Base-by-base conservation (phyloP, 2,113 vertebrate genomes). In the Microtus ochrogaster region DNA sequence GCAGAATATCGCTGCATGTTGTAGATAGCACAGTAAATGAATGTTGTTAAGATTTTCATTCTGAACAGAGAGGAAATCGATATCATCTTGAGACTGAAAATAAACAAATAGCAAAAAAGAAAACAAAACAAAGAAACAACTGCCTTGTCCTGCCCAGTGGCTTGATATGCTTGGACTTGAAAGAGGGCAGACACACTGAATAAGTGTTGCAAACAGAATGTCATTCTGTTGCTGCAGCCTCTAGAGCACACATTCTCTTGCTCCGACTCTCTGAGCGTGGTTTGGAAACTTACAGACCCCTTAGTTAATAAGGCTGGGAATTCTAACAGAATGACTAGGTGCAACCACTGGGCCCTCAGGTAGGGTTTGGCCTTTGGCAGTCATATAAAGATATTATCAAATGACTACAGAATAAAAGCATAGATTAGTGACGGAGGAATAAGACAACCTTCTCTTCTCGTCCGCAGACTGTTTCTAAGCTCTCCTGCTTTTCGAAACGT, bases 401-500 rank as follows among this genome's bases (percentile, higher is more conserved):
- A 70, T 52, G 70, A 88, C 66, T 21, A n/a, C 4, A 70, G 74
- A 90, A 4, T 36, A 52, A 92, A 61, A 61, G 30, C 47, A 92
- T 0, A n/a, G 65, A 66, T 61, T 19, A 87, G 8, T 86, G 84
- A 92, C 22, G 5, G 7, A 17, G 30, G 22, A 94, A 41, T 26
- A 85, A 72, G 65, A 81, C 10, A 22, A n/a, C 41, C 28, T 55
- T 2, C n/a, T 30, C 83, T 85, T 77, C 52, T 68, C 28, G 39
- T 78, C 68, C 58, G 86, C 58, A 21, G 52, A 79, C 65, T 86
- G 89, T 91, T 89, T 82, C 39, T 86, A 33, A 66, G 30, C 76
- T 55, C 76, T 1, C 4, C 17, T 12, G 14, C 87, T 44, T 93
- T 92, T 49, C 47, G 61, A 77, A 66, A 72, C 16, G 30, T 63